Conservation (phyloP, 2,113 vertebrate genomes). For the Phyllostomus hastatus region DNA sequence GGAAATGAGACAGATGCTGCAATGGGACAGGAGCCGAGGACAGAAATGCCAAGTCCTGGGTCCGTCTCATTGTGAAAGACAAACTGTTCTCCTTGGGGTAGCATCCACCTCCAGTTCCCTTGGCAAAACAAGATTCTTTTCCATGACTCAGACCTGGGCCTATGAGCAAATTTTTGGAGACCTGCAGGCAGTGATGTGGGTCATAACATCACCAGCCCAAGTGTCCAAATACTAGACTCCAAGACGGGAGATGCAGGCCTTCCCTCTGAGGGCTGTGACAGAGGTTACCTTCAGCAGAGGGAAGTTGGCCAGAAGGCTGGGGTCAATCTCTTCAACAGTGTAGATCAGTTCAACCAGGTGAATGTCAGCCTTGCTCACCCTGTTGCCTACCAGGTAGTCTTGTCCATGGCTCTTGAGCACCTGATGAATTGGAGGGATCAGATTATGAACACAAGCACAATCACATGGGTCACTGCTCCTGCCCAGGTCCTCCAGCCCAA, state of each 20-base stretch:
- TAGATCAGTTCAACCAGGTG: conserved; percentile 86
- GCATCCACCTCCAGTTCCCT: background rate
- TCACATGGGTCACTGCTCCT: background rate
- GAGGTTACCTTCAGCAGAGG: conserved; percentile 90
- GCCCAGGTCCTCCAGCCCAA: fast-evolving
- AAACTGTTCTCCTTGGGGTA: no score
- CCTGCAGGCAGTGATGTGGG: fast-evolving
- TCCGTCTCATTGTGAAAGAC: background rate
- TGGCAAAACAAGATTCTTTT: background rate
- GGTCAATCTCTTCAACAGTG: conserved; percentile 84
- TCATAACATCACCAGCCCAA: background rate
- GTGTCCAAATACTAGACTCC: background rate
- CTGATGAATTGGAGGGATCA: conserved; percentile 65
- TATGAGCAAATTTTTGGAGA: background rate
- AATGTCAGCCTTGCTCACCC: conserved; percentile 87
- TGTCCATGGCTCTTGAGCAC: conserved; percentile 76
- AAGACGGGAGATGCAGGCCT: no score
- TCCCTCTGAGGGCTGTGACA: no score
- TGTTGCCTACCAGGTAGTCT: conserved; percentile 87
- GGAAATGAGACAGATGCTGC: background rate
- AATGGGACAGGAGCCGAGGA: background rate
- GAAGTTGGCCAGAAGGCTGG: conserved; percentile 81
- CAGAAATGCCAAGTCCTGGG: fast-evolving
- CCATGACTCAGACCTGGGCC: background rate
- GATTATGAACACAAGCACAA: fast-evolving